Evolutionary conservation across 1,140 invertebrate genomes (phyloP).

Genomic region (Tetranychus urticae): DNA sequence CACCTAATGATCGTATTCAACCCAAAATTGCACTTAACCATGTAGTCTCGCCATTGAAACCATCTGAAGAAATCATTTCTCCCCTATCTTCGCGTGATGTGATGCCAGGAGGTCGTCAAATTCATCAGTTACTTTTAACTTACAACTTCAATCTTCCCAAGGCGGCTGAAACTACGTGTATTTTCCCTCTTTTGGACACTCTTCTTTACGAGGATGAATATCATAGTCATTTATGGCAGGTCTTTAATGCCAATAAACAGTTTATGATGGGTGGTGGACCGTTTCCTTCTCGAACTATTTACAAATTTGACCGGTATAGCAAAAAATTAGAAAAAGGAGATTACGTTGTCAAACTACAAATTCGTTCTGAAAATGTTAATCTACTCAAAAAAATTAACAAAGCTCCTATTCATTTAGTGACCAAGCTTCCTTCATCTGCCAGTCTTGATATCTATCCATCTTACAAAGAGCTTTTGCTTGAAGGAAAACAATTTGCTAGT

Average conservation of each 20-base stretch:
- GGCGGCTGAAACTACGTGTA: constrained; percentile 50
- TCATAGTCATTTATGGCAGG: constrained; percentile 85
- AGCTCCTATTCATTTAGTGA: constrained; percentile 49
- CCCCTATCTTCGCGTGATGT: constrained; percentile 48
- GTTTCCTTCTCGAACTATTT: constrained; percentile 29
- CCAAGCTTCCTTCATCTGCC: constrained; percentile 42
- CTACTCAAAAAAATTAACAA: too few species aligned
- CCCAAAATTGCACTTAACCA: constrained; percentile 49
- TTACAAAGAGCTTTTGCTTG: constrained; percentile 27
- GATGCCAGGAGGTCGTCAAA: constrained; percentile 57
- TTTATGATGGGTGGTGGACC: constrained; percentile 59
- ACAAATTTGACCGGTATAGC: constrained; percentile 29
- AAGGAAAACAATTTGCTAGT: constrained; percentile 45
- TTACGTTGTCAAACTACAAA: constrained; percentile 54
- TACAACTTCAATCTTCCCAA: constrained; percentile 65
- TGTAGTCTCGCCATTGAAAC: constrained; percentile 49
- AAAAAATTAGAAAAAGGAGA: constrained; percentile 86
- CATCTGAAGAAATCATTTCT: constrained; percentile 46
- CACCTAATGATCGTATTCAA: constrained; percentile 45
- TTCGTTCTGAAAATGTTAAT: constrained; percentile 48
- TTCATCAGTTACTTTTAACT: constrained; percentile 63
- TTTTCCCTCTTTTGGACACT: constrained; percentile 51
- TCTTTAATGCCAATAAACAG: constrained; percentile 80
- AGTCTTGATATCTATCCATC: constrained; percentile 48
- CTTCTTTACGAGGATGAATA: constrained; percentile 80